Conservation (phyloP, 2,797 vertebrate genomes). For the Coreius guichenoti region DNA sequence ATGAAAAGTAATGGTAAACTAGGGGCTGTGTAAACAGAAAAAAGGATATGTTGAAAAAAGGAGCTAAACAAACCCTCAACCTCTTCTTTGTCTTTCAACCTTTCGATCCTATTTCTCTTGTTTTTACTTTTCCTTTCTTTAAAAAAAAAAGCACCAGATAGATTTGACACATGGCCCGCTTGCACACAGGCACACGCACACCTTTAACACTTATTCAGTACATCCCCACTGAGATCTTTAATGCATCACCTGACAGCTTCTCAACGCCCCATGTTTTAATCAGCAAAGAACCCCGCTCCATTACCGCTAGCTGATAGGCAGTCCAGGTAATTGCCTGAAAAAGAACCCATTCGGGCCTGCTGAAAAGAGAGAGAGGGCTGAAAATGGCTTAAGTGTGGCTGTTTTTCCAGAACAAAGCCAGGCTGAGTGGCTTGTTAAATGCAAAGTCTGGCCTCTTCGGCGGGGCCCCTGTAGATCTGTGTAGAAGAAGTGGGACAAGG, state of each 20-base stretch:
- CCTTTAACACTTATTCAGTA: slow-evolving; percentile 31
- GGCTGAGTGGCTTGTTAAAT: slow-evolving; percentile 50
- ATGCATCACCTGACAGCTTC: slow-evolving; percentile 45
- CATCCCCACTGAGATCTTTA: slow-evolving; percentile 38
- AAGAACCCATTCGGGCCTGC: slow-evolving; percentile 30
- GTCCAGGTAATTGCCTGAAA: slow-evolving; percentile 48
- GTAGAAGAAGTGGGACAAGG: slow-evolving; percentile 38
- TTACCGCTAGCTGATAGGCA: slow-evolving; percentile 43
- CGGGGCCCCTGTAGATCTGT: slow-evolving; percentile 36
- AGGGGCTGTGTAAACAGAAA: not conserved
- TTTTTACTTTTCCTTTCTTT: not conserved
- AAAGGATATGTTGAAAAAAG: not conserved
- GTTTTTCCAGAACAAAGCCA: slow-evolving; percentile 50
- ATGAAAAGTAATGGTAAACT: slow-evolving; percentile 14
- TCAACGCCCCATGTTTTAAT: slow-evolving; percentile 53
- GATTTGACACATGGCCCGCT: slow-evolving; percentile 7
- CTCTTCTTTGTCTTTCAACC: not conserved
- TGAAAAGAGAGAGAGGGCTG: slow-evolving; percentile 29
- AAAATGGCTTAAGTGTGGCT: slow-evolving; percentile 47
- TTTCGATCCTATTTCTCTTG: not conserved
- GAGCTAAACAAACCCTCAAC: not conserved
- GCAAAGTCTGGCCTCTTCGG: slow-evolving; percentile 47
- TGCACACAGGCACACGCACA: not conserved
- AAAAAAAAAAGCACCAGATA: not conserved
- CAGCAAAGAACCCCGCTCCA: slow-evolving; percentile 43